A percentile compares a stretch with the other conserved stretches of the same genome.
Conservation (phyloP, 1,140 invertebrate species). For the Aphaenogaster floridana region DNA sequence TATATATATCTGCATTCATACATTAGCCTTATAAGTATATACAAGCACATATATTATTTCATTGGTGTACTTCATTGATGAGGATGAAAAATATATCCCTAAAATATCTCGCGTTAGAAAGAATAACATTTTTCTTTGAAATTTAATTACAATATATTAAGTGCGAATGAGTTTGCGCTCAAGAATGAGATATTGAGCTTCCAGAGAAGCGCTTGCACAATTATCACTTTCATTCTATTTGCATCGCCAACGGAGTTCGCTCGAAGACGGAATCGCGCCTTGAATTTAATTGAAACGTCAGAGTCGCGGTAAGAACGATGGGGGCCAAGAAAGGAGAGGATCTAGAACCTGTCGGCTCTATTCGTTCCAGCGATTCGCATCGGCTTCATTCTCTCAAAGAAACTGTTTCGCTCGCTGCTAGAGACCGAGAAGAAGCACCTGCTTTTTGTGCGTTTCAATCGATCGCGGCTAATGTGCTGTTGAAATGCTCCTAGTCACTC, state of each 20-base stretch:
- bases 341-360: conserved; percentile 64
- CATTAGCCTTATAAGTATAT: neutral
- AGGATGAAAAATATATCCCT: neutral
- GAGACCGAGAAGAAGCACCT: conserved; percentile 48
- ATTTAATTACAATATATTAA: conserved; percentile 20
- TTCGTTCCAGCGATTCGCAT: conserved; percentile 60
- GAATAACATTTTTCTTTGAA: neutral
- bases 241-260: neutral
- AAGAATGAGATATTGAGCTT: conserved; percentile 26
- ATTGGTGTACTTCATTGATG: neutral
- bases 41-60: neutral
- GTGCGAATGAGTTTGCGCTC: neutral
- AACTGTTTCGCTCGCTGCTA: conserved; percentile 53
- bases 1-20: neutral
- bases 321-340: conserved; percentile 49
- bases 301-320: conserved; percentile 60
- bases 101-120: neutral
- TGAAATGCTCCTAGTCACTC: conserved; percentile 56
- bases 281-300: conserved; percentile 77
- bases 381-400: conserved; percentile 59
- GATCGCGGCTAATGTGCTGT: conserved; percentile 46
- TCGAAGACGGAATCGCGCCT: conserved; percentile 47
- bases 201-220: conserved; percentile 7
- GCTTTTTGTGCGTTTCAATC: conserved; percentile 54
- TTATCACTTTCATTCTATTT: conserved; percentile 41